These are phyloP conservation scores for Musca vetustissima DNA, from an alignment of 1,140 invertebrate species.

Conservation along the genomic window DNA sequence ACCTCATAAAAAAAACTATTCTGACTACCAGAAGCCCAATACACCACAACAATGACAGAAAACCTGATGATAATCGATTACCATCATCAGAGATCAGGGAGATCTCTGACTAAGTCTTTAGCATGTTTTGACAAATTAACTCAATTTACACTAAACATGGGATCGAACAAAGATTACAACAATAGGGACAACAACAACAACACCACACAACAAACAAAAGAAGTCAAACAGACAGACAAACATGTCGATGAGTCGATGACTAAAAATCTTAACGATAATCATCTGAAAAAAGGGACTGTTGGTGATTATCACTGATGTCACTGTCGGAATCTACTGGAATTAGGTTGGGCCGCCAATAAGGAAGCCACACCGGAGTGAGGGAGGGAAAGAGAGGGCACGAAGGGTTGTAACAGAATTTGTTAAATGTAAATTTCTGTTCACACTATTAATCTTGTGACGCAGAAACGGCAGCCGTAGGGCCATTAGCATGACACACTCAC, in stretches of 20 bases:
- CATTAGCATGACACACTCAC: background rate
- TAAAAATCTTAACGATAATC: background rate
- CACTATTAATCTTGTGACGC: slow-evolving; percentile 16
- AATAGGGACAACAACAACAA: background rate
- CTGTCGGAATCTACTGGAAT: no score
- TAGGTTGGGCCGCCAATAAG: no score
- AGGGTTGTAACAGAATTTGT: slow-evolving; percentile 6
- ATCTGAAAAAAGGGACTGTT: background rate
- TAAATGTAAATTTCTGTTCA: slow-evolving; percentile 20
- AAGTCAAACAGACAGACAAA: no score
- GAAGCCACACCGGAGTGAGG: no score
- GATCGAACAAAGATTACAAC: background rate
- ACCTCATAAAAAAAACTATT: background rate
- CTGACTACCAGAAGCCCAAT: no score
- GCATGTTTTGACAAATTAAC: slow-evolving; percentile 21
- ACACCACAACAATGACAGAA: background rate
- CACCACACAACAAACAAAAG: background rate
- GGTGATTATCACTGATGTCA: slow-evolving; percentile 15
- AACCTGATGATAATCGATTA: slow-evolving; percentile 4
- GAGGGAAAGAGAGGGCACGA: no score
- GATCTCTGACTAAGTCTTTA: no score
- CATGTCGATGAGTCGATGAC: no score
- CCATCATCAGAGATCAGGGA: no score
- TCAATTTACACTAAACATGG: slow-evolving; percentile 13
- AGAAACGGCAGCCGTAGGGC: background rate